A percentile compares a stretch with the other conserved stretches of the same genome.
Evolutionary conservation across 2,797 vertebrate species (phyloP).

Genomic region (Macropodus opercularis): DNA sequence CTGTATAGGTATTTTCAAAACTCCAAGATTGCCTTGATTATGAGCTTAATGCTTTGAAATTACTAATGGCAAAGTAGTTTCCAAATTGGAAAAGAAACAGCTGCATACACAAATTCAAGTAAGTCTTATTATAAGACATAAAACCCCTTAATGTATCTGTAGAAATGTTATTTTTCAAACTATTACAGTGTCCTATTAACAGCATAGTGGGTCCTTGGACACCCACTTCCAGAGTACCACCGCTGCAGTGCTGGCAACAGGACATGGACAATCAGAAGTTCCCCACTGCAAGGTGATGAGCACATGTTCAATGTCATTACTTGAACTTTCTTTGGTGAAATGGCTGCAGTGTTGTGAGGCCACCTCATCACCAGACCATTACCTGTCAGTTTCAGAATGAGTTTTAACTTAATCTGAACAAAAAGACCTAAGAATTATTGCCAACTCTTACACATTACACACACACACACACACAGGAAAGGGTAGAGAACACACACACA

Average conservation of each 20-base stretch:
- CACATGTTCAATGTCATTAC: conserved; percentile 44
- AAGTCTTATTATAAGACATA: conserved; percentile 91
- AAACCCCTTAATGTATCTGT: conserved; percentile 78
- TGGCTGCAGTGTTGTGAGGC: conserved; percentile 65
- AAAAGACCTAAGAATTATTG: conserved; percentile 39
- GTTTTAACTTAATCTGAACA: conserved; percentile 55
- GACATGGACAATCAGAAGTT: conserved; percentile 69
- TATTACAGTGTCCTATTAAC: conserved; percentile 82
- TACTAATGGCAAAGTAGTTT: conserved; percentile 77
- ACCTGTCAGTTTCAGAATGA: conserved; percentile 67
- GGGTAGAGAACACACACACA: background rate
- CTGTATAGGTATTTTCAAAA: conserved; percentile 74
- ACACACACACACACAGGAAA: conserved; percentile 22
- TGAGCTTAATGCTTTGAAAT: conserved; percentile 77
- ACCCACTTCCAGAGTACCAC: conserved; percentile 73
- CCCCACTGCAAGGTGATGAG: conserved; percentile 51
- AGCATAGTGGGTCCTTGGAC: conserved; percentile 71
- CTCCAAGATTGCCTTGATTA: conserved; percentile 75
- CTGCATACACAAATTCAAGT: conserved; percentile 85
- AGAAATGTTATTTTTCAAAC: conserved; percentile 76
- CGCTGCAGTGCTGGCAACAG: conserved; percentile 60
- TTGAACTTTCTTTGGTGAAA: conserved; percentile 75
- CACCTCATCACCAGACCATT: conserved; percentile 59
- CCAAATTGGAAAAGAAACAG: conserved; percentile 80
- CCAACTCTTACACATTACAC: conserved; percentile 62